Evolutionary conservation across 2,113 vertebrate species (phyloP), one percentile per base, ranked within the genome.

Genomic region (Mus spicilegus): DNA sequence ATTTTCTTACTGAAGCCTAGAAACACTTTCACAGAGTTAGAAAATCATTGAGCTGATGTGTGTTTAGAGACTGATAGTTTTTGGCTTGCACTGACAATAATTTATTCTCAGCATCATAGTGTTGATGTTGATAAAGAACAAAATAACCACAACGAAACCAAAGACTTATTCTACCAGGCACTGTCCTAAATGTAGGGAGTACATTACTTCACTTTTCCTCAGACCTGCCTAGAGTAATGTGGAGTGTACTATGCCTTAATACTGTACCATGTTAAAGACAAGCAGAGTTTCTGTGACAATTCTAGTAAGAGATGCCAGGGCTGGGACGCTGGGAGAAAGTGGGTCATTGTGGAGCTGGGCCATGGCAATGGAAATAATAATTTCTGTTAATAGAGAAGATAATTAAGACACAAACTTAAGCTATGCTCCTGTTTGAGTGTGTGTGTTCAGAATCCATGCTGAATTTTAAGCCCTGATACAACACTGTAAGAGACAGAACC

Each of bases 1-100:
- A 90, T 80, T 86, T 97, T 87, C 49, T 96, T 81, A 85, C 54
- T 39, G 78, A 54, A 76, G 14, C 56, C 77, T 36, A 67, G 20
- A 82, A 94, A 94, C 2, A 85, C 42, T 51, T 89, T 89, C 46
- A 89, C 1, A 7, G 19, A 94, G 19, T 54, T 85, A 61, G 5
- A 58, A 26, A 36, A 92, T 19, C 16, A 86, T 6, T 49, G 19
- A 12, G 16, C 14, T 75, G 22, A 42, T 3, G 28, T 22, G 39
- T 76, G 22, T 81, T 70, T 51, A 78, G 46, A 46, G 28, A 92
- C 51, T 76, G 39, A 26, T 30, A 49, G 75, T 72, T 95, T 42
- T 36, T 84, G 26, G 80, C 54, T 89, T 89, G 33, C 13, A 22
- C 20, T 67, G 46, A 78, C 36, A 87, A 51, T 89, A 80, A 75